Evolutionary conservation across 2,888 invertebrate genomes (phyloP).

Genomic region (Caenorhabditis sp.): DNA sequence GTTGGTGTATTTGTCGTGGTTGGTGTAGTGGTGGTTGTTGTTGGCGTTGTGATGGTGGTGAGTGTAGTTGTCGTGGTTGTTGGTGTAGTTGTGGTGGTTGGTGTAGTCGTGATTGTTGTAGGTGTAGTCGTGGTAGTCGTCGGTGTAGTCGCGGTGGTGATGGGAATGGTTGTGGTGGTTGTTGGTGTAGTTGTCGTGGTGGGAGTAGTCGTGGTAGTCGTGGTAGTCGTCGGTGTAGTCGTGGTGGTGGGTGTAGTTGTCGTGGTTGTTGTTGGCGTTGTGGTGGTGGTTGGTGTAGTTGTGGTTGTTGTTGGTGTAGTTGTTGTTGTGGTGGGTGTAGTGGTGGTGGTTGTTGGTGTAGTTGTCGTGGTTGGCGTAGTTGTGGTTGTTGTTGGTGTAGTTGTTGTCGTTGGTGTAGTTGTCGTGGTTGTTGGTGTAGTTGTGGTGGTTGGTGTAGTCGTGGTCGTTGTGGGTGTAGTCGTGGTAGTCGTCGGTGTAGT

Average conservation of each 20-base stretch:
- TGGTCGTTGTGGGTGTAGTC: background rate
- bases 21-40: conserved; percentile 11
- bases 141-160: background rate
- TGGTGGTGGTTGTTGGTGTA: conserved; percentile 5
- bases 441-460: background rate
- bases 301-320: background rate
- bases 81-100: background rate
- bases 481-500: background rate
- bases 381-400: conserved; percentile 3
- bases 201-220: background rate
- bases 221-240: conserved; percentile 8
- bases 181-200: conserved; percentile 12
- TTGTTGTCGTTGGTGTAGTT: conserved; percentile 5
- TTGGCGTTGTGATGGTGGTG: conserved; percentile 4
- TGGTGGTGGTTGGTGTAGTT: background rate
- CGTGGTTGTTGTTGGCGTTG: background rate
- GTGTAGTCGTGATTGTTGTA: background rate
- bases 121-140: conserved; percentile 1
- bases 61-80: background rate
- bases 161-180: background rate
- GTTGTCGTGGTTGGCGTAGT: background rate
- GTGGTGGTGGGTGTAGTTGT: conserved; percentile 7
- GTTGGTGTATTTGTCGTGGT: conserved; percentile 20
- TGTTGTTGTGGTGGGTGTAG: conserved; percentile 6
- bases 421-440: conserved; percentile 4